A percentile compares a stretch with the other conserved stretches of the same genome.
These are phyloP conservation scores for Andinoacara biseriatus DNA, from an alignment of 2,113 vertebrate genomes.

Conservation along the genomic window DNA sequence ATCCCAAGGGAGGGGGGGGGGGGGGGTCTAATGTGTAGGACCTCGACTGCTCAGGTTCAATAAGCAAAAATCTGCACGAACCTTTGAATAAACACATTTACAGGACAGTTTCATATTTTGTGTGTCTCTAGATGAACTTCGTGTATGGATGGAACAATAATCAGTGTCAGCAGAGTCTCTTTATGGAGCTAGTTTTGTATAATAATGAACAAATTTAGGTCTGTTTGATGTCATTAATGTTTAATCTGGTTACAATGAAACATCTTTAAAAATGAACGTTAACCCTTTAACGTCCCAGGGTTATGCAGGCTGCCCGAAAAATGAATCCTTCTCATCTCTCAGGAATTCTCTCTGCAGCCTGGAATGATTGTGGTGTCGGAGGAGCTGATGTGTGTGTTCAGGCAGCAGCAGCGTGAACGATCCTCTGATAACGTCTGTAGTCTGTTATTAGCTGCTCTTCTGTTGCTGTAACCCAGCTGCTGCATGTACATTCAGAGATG, in stretches of 20 bases:
- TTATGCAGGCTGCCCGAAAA: no score
- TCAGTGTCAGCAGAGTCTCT: background rate
- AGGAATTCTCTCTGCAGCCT: no score
- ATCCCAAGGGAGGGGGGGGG: no score
- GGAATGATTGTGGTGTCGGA: no score
- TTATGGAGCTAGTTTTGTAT: background rate
- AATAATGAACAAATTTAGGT: background rate
- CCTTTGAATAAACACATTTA: accelerated
- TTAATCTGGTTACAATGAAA: background rate
- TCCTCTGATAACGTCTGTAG: no score
- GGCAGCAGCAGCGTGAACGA: no score
- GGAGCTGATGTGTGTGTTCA: no score
- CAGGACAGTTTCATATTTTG: background rate
- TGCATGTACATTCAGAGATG: background rate
- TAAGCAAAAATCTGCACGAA: background rate
- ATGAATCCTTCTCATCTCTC: no score
- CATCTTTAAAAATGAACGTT: background rate
- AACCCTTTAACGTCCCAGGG: no score
- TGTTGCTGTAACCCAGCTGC: background rate
- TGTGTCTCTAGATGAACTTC: background rate
- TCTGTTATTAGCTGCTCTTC: background rate
- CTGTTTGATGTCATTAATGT: background rate
- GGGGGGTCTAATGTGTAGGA: background rate
- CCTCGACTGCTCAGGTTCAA: background rate
- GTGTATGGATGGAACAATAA: background rate